Conservation (phyloP, 2,113 vertebrate species). For the Triplophysa rosa region DNA sequence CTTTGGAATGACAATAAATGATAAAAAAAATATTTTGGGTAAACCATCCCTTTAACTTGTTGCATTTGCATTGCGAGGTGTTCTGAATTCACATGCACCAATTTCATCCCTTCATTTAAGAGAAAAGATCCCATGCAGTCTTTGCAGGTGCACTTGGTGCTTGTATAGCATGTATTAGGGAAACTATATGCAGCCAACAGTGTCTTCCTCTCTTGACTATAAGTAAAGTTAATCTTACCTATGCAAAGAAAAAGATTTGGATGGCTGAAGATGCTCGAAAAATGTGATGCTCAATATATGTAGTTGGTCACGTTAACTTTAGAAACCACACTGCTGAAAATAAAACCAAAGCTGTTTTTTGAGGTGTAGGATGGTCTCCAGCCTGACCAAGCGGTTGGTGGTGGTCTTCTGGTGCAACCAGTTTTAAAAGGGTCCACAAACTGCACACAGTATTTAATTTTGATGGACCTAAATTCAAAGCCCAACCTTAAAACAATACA, state of each 20-base stretch:
- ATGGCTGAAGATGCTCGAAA: constrained; percentile 8
- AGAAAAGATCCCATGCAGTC: neutral
- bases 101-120: neutral
- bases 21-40: too few relatives aligned
- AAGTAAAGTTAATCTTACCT: neutral
- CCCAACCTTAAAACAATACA: neutral
- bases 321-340: neutral
- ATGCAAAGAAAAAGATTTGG: neutral
- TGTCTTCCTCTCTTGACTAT: neutral
- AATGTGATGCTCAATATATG: neutral
- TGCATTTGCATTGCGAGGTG: neutral
- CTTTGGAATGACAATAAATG: too few relatives aligned
- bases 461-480: neutral
- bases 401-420: neutral
- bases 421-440: neutral
- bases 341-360: too few relatives aligned
- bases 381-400: too few relatives aligned
- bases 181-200: neutral
- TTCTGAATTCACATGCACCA: neutral
- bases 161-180: neutral
- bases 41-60: neutral
- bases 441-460: neutral
- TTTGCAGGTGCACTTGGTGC: constrained; percentile 18
- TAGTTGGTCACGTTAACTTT: neutral
- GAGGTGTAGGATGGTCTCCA: too few relatives aligned